Conservation (phyloP, 2,113 vertebrate species). For the Ctenodactylus gundi region DNA sequence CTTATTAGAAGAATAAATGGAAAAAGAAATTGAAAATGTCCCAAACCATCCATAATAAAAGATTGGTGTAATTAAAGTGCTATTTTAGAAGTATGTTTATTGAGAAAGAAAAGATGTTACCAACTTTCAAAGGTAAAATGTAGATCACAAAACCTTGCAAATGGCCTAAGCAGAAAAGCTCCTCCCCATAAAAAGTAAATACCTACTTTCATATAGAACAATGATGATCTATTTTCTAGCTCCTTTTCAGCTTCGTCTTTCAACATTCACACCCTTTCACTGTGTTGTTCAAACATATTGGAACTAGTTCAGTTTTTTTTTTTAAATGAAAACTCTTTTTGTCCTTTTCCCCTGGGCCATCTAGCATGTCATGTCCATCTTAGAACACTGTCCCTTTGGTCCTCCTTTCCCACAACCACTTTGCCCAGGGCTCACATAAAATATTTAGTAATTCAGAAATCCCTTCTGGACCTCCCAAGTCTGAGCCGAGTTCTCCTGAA, state of each 20-base stretch:
- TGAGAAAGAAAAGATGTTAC: neutral
- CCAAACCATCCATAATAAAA: neutral
- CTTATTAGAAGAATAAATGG: neutral
- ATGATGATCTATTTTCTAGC: neutral
- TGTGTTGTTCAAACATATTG: neutral
- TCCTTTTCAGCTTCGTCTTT: neutral
- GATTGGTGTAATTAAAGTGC: neutral
- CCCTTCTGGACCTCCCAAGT: neutral
- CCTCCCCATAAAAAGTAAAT: neutral
- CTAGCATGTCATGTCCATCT: neutral
- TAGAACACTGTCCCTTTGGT: neutral
- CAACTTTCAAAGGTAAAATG: neutral
- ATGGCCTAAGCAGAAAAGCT: neutral
- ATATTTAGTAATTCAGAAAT: neutral
- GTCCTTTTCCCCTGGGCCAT: neutral
- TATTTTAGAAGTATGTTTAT: slow-evolving; percentile 11
- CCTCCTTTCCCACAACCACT: neutral
- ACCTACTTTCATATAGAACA: neutral
- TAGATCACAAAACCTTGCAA: neutral
- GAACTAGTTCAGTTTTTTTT: neutral
- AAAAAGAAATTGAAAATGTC: neutral
- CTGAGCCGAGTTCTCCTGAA: neutral
- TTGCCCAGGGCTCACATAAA: neutral
- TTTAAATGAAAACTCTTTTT: neutral
- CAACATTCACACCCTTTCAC: neutral